Evolutionary conservation across 2,797 vertebrate species (phyloP).

Genomic region (Antennarius maculatus): DNA sequence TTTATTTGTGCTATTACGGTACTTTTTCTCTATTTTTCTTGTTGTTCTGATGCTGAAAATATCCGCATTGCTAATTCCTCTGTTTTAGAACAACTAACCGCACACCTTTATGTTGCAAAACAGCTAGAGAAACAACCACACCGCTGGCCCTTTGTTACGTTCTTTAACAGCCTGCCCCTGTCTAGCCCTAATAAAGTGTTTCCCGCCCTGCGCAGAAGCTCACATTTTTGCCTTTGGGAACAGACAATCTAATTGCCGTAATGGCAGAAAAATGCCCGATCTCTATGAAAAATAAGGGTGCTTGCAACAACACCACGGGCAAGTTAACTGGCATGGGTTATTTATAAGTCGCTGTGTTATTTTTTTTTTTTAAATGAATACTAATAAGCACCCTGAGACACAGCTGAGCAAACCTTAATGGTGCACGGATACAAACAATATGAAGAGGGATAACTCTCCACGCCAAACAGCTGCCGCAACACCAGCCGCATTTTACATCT

Average conservation of each 20-base stretch:
- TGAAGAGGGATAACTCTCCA: slow-evolving; percentile 57
- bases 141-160: no score
- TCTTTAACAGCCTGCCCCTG: no score
- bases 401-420: slow-evolving; percentile 60
- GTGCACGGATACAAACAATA: slow-evolving; percentile 49
- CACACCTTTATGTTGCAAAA: slow-evolving; percentile 9
- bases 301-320: slow-evolving; percentile 48
- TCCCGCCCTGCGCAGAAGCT: not conserved
- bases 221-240: slow-evolving; percentile 22
- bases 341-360: slow-evolving; percentile 41
- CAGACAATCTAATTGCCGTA: slow-evolving; percentile 35
- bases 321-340: slow-evolving; percentile 50
- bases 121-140: slow-evolving; percentile 6
- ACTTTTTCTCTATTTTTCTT: not conserved
- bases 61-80: not conserved
- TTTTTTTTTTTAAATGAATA: slow-evolving; percentile 63
- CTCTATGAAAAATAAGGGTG: slow-evolving; percentile 56
- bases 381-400: slow-evolving; percentile 64
- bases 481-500: slow-evolving; percentile 61
- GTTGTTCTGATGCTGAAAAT: not conserved
- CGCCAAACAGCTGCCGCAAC: slow-evolving; percentile 54
- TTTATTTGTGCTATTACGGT: not conserved
- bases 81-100: slow-evolving; percentile 13
- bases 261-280: slow-evolving; percentile 48
- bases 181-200: no score